Evolutionary conservation across 2,797 vertebrate species (phyloP).

Genomic region (Cyclura pinguis): DNA sequence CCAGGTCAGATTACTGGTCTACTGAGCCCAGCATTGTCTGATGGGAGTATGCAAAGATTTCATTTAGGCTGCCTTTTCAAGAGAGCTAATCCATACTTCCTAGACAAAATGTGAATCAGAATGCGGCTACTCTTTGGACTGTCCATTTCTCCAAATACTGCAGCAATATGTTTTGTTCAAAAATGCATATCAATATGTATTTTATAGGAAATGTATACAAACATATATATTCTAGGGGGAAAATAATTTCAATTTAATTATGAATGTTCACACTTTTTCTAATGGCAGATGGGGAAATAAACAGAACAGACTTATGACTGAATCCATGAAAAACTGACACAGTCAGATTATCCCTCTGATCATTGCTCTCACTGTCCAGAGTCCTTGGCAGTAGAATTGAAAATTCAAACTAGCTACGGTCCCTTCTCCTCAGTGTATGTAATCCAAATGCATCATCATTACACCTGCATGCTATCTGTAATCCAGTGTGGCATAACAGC

Average conservation of each 20-base stretch:
- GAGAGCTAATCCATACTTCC: background rate
- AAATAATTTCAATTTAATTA: background rate
- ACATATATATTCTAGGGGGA: background rate
- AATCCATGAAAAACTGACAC: background rate
- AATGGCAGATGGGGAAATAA: background rate
- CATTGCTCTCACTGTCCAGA: no score
- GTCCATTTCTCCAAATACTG: background rate
- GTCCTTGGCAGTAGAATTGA: background rate
- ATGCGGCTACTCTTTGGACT: background rate
- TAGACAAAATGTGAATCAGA: background rate
- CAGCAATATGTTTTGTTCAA: background rate
- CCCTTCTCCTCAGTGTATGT: background rate
- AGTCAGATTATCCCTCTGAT: background rate
- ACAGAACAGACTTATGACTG: background rate
- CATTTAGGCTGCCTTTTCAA: background rate
- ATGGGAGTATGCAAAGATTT: background rate
- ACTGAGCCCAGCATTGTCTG: background rate
- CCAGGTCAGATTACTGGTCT: background rate
- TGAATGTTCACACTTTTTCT: background rate
- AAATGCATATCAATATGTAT: background rate
- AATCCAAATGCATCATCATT: background rate
- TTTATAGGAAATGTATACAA: background rate
- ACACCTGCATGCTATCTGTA: background rate
- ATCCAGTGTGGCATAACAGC: background rate
- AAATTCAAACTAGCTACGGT: background rate